Evolutionary conservation across 2,888 invertebrate species (phyloP), one percentile per base, ranked within the genome.

Genomic region (Suillia variegata): DNA sequence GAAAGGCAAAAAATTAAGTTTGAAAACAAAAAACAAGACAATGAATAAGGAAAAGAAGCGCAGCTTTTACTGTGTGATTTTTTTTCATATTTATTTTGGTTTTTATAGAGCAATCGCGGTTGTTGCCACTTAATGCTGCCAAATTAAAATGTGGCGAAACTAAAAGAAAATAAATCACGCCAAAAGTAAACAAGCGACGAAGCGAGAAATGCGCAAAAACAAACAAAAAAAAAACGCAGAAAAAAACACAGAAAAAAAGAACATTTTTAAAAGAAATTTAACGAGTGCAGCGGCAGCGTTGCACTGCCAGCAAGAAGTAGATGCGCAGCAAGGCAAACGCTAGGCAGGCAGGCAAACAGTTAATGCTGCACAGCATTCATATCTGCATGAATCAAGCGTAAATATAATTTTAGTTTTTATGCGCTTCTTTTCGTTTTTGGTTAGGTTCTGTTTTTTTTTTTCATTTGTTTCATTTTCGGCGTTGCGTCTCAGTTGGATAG

Each of bases 331-430:
- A n/a, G n/a, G n/a, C n/a, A n/a, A n/a, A n/a, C n/a, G n/a, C n/a
- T n/a, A n/a, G n/a, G n/a, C n/a, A n/a, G n/a, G n/a, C n/a, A n/a
- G n/a, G n/a, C n/a, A n/a, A n/a, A n/a, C n/a, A n/a, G n/a, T n/a
- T n/a, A n/a, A n/a, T n/a, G 21, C 15, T 2, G 48, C 48, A 12
- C 1, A 3, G 13, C 20, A 13, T 53, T 34, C 21, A 20, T 34
- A 53, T 53, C 38, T 53, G 34, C 53, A 53, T 53, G 53, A 34
- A 53, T 53, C 18, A n/a, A 21, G 42, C 21, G 34, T 38, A 38
- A 38, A 38, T 21, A 53, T 18, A n/a, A 53, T 18, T 53, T 53
- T 38, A 13, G 2, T 12, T 13, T 12, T 21, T n/a, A n/a, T n/a
- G n/a, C 20, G 12, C 22, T 15, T 15, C 49, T n/a, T n/a, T 2